phyloP scores from a whole-genome alignment of 35 echinoderm and acorn worm genomes.

The Holothuria glaberrima region DNA sequence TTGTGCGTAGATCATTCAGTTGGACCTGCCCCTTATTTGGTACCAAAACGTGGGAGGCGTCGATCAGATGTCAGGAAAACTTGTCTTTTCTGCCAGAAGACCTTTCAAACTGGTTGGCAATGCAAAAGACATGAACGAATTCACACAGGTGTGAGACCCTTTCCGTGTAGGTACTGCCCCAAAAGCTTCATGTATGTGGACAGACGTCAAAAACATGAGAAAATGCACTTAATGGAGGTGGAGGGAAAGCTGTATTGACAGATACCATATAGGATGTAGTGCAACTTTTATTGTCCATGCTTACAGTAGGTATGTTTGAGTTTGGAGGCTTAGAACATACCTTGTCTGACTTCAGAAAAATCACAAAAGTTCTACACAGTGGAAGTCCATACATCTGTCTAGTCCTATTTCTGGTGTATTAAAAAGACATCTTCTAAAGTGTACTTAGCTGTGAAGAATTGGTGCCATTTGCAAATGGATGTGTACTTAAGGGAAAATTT shows the following conservation, averaged over 20 bases:
- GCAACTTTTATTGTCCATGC: too few relatives aligned
- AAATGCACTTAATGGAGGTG: background rate
- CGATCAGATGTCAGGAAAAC: conserved; percentile 12
- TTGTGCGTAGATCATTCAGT: conserved; percentile 17
- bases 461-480: too few relatives aligned
- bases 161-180: conserved; percentile 53
- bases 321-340: too few relatives aligned
- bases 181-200: conserved; percentile 52
- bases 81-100: conserved; percentile 59
- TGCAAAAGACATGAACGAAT: conserved; percentile 53
- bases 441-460: too few relatives aligned
- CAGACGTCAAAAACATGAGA: conserved; percentile 27
- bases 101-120: conserved; percentile 15
- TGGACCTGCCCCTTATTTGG: background rate
- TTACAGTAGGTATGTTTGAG: too few relatives aligned
- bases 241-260: background rate
- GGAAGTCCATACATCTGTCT: too few relatives aligned
- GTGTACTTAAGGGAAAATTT: too few relatives aligned
- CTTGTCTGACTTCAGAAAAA: too few relatives aligned
- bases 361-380: too few relatives aligned
- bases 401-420: too few relatives aligned
- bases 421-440: too few relatives aligned
- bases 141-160: conserved; percentile 68
- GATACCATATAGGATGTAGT: too few relatives aligned
- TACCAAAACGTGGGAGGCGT: background rate